Percentiles rank a stretch among this genome's conserved stretches.
These are phyloP conservation scores for Ctenicera cuprea DNA, from an alignment of 2,888 invertebrate species.

Conservation along the genomic window DNA sequence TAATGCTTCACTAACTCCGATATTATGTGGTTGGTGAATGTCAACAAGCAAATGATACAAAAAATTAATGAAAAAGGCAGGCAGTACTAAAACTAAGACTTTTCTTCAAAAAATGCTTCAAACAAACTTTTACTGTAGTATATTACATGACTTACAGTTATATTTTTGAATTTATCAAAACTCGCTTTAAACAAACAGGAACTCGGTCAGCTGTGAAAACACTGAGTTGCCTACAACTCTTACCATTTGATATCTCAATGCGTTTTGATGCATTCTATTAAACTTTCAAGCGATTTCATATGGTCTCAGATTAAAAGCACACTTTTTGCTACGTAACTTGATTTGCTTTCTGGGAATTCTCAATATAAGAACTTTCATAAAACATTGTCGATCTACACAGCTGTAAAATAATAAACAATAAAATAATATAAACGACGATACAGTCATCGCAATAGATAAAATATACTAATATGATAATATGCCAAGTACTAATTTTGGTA, in stretches of 20 bases:
- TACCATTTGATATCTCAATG: background rate
- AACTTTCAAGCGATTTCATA: background rate
- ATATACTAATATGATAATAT: no score
- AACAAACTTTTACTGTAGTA: background rate
- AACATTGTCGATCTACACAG: no score
- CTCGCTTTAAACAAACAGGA: no score
- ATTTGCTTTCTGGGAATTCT: background rate
- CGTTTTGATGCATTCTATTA: background rate
- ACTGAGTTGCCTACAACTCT: background rate
- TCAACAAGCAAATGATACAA: conserved; percentile 41
- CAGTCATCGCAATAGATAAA: no score
- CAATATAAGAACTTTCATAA: no score
- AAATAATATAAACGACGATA: no score
- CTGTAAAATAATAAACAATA: no score
- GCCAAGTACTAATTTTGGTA: no score
- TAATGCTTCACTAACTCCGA: conserved; percentile 50
- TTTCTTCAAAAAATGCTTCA: conserved; percentile 15
- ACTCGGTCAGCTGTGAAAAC: no score
- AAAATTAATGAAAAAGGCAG: conserved; percentile 27
- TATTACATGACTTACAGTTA: no score
- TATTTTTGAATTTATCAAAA: no score
- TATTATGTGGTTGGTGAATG: conserved; percentile 55
- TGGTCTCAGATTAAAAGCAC: background rate
- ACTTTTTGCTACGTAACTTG: background rate
- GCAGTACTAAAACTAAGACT: background rate